Conservation (phyloP, 2,113 vertebrate species). For the Ptychochromis oligacanthus region DNA sequence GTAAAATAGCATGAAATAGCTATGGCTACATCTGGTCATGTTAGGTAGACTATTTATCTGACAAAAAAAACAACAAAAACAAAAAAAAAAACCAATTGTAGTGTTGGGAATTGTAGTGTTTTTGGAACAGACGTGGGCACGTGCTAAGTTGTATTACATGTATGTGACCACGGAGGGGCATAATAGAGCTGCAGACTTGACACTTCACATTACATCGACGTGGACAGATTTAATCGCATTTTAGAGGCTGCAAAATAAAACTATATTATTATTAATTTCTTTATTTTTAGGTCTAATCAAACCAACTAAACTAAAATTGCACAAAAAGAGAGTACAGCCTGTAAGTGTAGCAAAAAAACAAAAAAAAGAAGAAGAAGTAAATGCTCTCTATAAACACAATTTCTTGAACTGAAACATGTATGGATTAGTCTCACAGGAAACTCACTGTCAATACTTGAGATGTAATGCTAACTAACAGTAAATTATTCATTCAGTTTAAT, state of each 20-base stretch:
- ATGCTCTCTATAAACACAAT: too few relatives aligned
- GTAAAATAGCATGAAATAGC: background rate
- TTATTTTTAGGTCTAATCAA: background rate
- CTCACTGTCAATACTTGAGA: background rate
- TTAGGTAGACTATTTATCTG: too few relatives aligned
- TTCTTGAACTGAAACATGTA: too few relatives aligned
- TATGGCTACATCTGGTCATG: background rate
- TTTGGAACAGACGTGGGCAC: accelerated
- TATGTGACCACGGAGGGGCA: constrained; percentile 46
- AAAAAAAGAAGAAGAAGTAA: too few relatives aligned
- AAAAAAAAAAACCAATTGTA: background rate
- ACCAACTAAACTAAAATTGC: background rate
- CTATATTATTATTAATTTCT: background rate
- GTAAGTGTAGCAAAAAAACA: background rate
- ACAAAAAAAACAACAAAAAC: background rate
- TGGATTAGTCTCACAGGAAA: background rate
- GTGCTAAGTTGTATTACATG: background rate
- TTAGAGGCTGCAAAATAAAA: background rate
- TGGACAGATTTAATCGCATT: background rate
- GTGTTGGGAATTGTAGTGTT: constrained; percentile 58
- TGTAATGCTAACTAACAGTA: background rate
- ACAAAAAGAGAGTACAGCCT: background rate
- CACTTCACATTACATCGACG: background rate
- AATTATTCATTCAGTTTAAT: too few relatives aligned
- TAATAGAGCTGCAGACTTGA: background rate